Percentiles rank a stretch among this genome's conserved stretches.
Evolutionary conservation across 2,113 vertebrate species (phyloP).

Genomic region (Rhinogobius similis): DNA sequence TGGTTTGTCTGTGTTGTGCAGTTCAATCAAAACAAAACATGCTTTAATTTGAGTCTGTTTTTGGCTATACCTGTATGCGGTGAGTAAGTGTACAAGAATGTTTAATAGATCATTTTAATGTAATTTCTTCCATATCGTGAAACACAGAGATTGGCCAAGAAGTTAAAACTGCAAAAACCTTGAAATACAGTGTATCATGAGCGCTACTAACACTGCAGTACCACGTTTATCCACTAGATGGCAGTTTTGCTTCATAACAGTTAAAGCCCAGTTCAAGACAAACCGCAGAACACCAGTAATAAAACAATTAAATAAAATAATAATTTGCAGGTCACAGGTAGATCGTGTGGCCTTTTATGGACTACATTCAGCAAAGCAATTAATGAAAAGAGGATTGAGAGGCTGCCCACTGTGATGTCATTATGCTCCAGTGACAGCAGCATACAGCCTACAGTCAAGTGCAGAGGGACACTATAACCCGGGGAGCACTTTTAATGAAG

Average conservation of each 20-base stretch:
- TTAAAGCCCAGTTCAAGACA: not conserved
- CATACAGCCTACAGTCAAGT: slow-evolving; percentile 54
- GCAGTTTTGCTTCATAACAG: slow-evolving; percentile 35
- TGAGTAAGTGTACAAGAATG: too few relatives aligned
- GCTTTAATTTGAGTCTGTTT: too few relatives aligned
- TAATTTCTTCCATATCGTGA: too few relatives aligned
- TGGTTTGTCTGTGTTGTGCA: too few relatives aligned
- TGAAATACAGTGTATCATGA: not conserved
- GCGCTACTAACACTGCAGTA: slow-evolving; percentile 15
- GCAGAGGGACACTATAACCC: slow-evolving; percentile 64
- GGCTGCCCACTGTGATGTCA: slow-evolving; percentile 65
- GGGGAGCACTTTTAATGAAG: slow-evolving; percentile 62
- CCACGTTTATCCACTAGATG: slow-evolving; percentile 33
- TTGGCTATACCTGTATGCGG: too few relatives aligned
- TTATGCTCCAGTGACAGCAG: slow-evolving; percentile 54
- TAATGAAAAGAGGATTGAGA: slow-evolving; percentile 61
- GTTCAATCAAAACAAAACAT: too few relatives aligned
- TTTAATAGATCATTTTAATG: not conserved
- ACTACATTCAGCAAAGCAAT: slow-evolving; percentile 40
- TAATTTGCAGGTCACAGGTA: slow-evolving; percentile 50
- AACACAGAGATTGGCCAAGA: too few relatives aligned
- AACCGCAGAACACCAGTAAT: slow-evolving; percentile 26
- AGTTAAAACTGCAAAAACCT: not conserved
- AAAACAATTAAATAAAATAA: slow-evolving; percentile 34
- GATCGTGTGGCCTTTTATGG: slow-evolving; percentile 36